Conservation (phyloP, 2,888 invertebrate genomes). For the Nudaria mundana region DNA sequence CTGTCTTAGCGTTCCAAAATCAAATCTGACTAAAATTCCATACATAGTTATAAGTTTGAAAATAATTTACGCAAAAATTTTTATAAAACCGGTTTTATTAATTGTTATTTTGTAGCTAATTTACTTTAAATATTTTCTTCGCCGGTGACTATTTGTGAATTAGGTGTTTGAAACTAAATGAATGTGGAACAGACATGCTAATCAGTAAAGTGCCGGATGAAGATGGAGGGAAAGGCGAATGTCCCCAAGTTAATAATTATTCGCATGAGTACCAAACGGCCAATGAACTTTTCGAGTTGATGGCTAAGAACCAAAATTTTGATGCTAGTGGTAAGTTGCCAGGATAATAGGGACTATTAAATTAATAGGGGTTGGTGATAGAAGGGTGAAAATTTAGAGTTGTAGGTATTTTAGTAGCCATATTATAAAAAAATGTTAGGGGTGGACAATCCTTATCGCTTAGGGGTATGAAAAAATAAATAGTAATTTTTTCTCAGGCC, state of each 20-base stretch:
- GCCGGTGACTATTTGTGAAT: conserved; percentile 28
- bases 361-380: no score
- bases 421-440: no score
- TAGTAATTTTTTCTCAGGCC: no score
- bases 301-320: conserved; percentile 48
- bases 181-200: conserved; percentile 54
- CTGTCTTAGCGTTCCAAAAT: conserved; percentile 37
- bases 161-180: conserved; percentile 44
- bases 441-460: no score
- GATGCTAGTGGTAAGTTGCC: conserved; percentile 38
- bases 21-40: conserved; percentile 40
- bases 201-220: conserved; percentile 54
- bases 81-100: conserved; percentile 49
- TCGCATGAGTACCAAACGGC: conserved; percentile 52
- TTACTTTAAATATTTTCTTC: conserved; percentile 30
- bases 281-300: conserved; percentile 55
- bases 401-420: no score
- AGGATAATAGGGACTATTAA: no score
- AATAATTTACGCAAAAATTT: conserved; percentile 54
- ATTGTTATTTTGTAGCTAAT: conserved; percentile 50
- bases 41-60: conserved; percentile 36
- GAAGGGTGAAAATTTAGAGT: no score
- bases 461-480: no score
- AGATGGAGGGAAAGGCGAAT: conserved; percentile 29
- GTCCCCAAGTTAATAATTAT: conserved; percentile 15